Conservation (phyloP, 1,140 invertebrate genomes). For the Trachymyrmex cornetzi region DNA sequence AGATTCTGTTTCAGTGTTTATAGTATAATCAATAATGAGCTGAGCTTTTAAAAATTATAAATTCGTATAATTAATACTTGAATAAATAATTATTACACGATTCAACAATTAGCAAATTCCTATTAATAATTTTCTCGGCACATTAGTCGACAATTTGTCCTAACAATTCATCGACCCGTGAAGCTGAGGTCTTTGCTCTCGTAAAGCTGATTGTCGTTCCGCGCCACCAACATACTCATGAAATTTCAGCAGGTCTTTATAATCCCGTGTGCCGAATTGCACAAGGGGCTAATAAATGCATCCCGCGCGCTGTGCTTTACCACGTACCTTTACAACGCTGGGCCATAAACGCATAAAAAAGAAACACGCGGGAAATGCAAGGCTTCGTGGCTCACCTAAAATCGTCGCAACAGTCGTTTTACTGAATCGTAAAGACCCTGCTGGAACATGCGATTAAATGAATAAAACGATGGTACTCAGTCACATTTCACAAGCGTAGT, state of each 20-base stretch:
- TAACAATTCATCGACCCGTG: constrained; percentile 19
- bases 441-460: constrained; percentile 22
- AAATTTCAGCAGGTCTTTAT: constrained; percentile 72
- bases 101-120: background rate
- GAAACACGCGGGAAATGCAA: constrained; percentile 38
- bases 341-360: constrained; percentile 73
- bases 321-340: constrained; percentile 65
- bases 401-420: constrained; percentile 59
- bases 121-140: background rate
- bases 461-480: constrained; percentile 31
- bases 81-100: background rate
- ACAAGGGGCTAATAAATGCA: constrained; percentile 72
- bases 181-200: constrained; percentile 68
- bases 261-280: constrained; percentile 63
- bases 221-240: constrained; percentile 49
- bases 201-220: constrained; percentile 65
- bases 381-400: constrained; percentile 25
- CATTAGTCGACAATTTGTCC: constrained; percentile 10
- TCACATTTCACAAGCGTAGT: constrained; percentile 4
- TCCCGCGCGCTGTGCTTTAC: constrained; percentile 10
- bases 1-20: background rate
- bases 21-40: background rate
- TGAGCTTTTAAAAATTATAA: background rate
- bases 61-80: background rate
- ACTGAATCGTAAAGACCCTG: constrained; percentile 68